Conservation (phyloP, 1,140 invertebrate genomes). For the Drosophila baimaii region DNA sequence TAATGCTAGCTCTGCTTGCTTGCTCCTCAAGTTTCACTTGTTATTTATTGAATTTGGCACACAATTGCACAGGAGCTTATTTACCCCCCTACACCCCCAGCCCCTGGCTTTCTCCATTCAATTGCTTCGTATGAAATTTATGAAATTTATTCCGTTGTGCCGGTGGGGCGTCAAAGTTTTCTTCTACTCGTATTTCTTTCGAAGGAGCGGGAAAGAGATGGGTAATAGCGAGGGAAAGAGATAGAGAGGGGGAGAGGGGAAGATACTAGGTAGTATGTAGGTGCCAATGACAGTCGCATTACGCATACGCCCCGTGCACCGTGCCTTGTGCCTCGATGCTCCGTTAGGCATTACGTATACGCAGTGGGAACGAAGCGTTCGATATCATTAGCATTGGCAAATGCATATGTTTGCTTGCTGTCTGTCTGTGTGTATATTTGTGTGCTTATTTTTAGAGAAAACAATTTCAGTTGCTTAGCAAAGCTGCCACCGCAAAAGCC, state of each 20-base stretch:
- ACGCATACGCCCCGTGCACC: conserved; percentile 30
- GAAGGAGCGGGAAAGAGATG: background rate
- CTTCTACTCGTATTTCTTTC: conserved; percentile 18
- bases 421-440: background rate
- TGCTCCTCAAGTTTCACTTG: background rate
- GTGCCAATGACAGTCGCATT: conserved; percentile 32
- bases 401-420: conserved; percentile 15
- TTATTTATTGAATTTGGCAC: conserved; percentile 60
- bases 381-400: conserved; percentile 40
- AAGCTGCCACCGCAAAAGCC: conserved; percentile 11
- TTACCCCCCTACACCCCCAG: background rate
- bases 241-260: background rate
- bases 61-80: conserved; percentile 48
- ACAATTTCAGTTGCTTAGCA: conserved; percentile 53
- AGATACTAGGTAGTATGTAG: too few species aligned
- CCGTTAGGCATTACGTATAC: conserved; percentile 29
- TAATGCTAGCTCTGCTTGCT: background rate
- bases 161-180: conserved; percentile 32
- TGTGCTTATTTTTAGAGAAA: conserved; percentile 39
- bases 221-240: too few species aligned
- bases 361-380: conserved; percentile 23
- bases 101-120: conserved; percentile 23
- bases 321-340: too few species aligned
- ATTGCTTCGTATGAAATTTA: conserved; percentile 43
- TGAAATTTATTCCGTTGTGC: conserved; percentile 41